Conservation (phyloP, 2,888 invertebrate species). For the Sarcophaga carnaria region DNA sequence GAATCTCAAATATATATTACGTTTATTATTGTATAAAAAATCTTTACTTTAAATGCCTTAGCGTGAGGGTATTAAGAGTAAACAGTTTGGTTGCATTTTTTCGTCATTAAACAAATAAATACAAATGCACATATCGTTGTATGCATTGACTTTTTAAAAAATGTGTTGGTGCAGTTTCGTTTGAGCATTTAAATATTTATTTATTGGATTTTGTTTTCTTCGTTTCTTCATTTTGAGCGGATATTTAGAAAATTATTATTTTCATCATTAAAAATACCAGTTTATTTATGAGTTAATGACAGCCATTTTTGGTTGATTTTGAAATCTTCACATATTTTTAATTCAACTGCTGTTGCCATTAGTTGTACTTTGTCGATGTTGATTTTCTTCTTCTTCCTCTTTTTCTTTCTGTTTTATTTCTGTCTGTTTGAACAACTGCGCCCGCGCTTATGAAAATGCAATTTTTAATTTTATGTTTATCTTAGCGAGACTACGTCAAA, state of each 20-base stretch:
- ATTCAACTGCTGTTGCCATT: not conserved
- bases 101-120: constrained; percentile 4
- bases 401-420: not conserved
- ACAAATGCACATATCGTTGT: not conserved
- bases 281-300: constrained; percentile 52
- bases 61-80: not conserved
- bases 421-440: constrained; percentile 61
- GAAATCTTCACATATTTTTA: constrained; percentile 22
- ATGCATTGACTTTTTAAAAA: not conserved
- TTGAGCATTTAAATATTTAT: constrained; percentile 34
- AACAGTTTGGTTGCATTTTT: constrained; percentile 47
- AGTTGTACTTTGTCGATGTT: not conserved
- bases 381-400: not conserved
- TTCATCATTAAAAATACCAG: constrained; percentile 45
- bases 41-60: not conserved
- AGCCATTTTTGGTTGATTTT: constrained; percentile 43
- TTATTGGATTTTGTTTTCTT: constrained; percentile 29
- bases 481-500: constrained; percentile 50
- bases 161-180: constrained; percentile 19
- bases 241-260: constrained; percentile 43
- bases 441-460: constrained; percentile 58
- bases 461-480: constrained; percentile 56
- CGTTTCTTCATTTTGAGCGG: constrained; percentile 4
- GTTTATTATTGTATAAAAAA: constrained; percentile 7
- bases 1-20: not conserved